Conservation (phyloP, 1,140 invertebrate species). For the Euschistus heros region DNA sequence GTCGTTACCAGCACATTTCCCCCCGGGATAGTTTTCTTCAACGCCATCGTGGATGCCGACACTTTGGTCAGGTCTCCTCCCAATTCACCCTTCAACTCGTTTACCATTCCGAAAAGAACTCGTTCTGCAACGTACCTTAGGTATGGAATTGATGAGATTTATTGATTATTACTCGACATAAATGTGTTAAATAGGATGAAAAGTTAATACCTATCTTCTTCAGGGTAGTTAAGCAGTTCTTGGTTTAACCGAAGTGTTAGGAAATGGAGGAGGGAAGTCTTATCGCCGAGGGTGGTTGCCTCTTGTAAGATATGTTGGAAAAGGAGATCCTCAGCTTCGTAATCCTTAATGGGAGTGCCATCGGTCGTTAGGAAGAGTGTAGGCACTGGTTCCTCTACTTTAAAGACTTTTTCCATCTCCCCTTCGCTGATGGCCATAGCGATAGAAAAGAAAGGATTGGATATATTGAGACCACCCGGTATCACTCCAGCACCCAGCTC, state of each 20-base stretch:
- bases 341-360: constrained; percentile 47
- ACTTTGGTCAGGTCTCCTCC: constrained; percentile 13
- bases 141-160: background rate
- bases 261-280: constrained; percentile 42
- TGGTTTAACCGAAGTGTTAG: constrained; percentile 39
- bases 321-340: constrained; percentile 48
- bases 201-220: constrained; percentile 2
- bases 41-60: constrained; percentile 14
- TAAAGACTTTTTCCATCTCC: constrained; percentile 40
- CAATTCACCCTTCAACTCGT: constrained; percentile 49
- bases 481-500: constrained; percentile 56
- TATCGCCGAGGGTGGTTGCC: background rate
- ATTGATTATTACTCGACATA: too few relatives aligned
- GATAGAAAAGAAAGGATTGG: constrained; percentile 52
- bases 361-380: constrained; percentile 52
- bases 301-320: constrained; percentile 44
- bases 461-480: constrained; percentile 47
- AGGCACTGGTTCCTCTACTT: background rate
- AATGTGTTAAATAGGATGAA: too few relatives aligned
- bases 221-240: constrained; percentile 44
- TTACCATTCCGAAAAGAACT: constrained; percentile 13
- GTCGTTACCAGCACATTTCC: constrained; percentile 49
- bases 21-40: constrained; percentile 41
- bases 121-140: constrained; percentile 22
- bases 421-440: constrained; percentile 52